Evolutionary conservation across 35 echinoderm and acorn worm genomes (phyloP).

Genomic region (Holothuria glaberrima): DNA sequence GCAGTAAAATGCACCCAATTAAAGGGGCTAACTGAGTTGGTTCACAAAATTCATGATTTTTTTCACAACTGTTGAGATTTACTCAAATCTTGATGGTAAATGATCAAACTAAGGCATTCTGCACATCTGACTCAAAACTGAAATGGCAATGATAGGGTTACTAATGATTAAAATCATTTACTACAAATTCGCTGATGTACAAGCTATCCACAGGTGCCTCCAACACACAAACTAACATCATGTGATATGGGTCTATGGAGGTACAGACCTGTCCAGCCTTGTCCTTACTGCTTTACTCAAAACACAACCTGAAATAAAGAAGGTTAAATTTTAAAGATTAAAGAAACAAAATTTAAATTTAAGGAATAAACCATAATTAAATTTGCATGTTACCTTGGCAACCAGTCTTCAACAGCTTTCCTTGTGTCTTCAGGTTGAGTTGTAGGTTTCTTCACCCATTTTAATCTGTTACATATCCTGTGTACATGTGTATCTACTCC

Average conservation of each 20-base stretch:
- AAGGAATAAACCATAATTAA: neutral
- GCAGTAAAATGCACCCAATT: too few species aligned
- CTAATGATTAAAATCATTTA: too few species aligned
- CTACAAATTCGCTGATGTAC: too few species aligned
- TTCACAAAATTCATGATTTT: too few species aligned
- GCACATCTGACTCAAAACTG: too few species aligned
- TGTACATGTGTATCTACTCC: constrained; percentile 98
- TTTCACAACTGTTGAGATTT: too few species aligned
- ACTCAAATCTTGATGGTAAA: too few species aligned
- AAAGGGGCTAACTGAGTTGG: too few species aligned
- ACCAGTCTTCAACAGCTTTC: constrained; percentile 81
- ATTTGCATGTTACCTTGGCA: constrained; percentile 77
- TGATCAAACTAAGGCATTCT: too few species aligned
- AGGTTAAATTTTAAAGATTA: too few species aligned
- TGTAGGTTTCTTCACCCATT: constrained; percentile 66
- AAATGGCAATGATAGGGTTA: too few species aligned
- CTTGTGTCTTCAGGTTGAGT: constrained; percentile 86
- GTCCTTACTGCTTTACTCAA: neutral
- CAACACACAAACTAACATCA: neutral
- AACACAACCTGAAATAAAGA: neutral
- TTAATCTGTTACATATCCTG: constrained; percentile 85
- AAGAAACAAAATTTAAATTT: too few species aligned
- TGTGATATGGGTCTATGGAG: neutral
- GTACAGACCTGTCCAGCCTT: neutral
- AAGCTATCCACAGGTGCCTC: neutral